Base-by-base conservation (phyloP, 2,797 vertebrate genomes). In the Urosaurus nigricauda region DNA sequence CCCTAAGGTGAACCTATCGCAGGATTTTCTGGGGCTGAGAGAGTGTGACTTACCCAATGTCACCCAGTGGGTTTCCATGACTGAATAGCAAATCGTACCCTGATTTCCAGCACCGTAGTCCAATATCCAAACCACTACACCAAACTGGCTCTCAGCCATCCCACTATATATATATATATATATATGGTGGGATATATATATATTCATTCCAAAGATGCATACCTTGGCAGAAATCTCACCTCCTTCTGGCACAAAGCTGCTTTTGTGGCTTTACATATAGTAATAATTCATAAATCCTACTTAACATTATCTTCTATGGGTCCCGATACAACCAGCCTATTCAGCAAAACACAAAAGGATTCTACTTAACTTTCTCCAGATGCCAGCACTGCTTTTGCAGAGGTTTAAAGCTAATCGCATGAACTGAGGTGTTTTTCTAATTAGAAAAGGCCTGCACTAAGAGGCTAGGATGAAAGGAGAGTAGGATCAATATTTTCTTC, bases 231-330 rank as follows among this genome's bases (percentile, higher is more conserved):
- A 47, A 47, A 77, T 24, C 75, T 47, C 24, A 51, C 79, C 53
- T 71, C 40, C 68, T 75, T 26, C 24, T 29, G 65, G 85, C 63
- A 80, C n/a, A 60, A 47, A 87, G 86, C 86, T n/a, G 70, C 53
- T 75, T 83, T 63, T 24, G 47, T 43, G 74, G 75, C 40, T 74
- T 75, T n/a, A 75, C 37, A 75, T 74, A 58, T 56, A 75, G 73
- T 88, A 75, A 81, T 88, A 88, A 83, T 88, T 83, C 79, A 88
- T 75, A 88, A 83, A 83, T 83, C 79, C 87, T 87, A n/a, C 86
- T 83, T 83, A 88, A 88, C 70, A 75, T 74, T 81, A 81, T 87
- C 86, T 87, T 43, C 65, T 35, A 60, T 17, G 21, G 71, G 53
- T 40, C 40, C 53, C 1, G 32, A 74, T 88, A 70, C 85, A 84